These are phyloP conservation scores for Megathymus violae DNA, from an alignment of 1,140 invertebrate species.

Conservation along the genomic window DNA sequence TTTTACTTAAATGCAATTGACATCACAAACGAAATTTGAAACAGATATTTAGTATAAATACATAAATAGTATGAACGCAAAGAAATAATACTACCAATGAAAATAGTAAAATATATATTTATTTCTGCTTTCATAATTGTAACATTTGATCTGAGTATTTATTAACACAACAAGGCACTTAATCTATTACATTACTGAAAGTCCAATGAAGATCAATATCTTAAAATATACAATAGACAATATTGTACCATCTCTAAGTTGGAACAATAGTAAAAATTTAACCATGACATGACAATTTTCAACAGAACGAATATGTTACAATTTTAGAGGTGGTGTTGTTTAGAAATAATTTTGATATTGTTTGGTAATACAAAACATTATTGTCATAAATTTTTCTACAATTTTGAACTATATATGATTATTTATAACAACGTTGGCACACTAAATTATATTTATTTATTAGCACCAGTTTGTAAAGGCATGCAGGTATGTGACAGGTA, in stretches of 20 bases:
- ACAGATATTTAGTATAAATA: too few species aligned
- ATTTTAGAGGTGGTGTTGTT: neutral
- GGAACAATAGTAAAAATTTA: constrained; percentile 1
- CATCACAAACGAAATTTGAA: too few species aligned
- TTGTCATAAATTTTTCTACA: neutral
- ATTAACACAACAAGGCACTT: constrained; percentile 75
- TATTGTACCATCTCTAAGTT: constrained; percentile 5
- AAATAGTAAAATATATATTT: constrained; percentile 83
- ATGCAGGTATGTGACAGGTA: constrained; percentile 7
- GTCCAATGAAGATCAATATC: constrained; percentile 7
- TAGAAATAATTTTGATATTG: too few species aligned
- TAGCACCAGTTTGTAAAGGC: constrained; percentile 28
- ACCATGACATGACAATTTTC: too few species aligned
- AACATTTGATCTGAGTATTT: constrained; percentile 76
- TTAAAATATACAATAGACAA: constrained; percentile 17
- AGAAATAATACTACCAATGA: constrained; percentile 67
- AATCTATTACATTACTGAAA: constrained; percentile 42
- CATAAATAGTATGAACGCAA: neutral
- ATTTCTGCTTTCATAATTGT: constrained; percentile 76
- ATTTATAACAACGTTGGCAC: neutral
- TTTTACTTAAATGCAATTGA: too few species aligned
- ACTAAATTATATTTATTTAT: constrained; percentile 14
- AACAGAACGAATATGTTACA: neutral
- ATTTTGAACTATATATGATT: too few species aligned
- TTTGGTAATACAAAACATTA: too few species aligned